Evolutionary conservation across 2,888 invertebrate species (phyloP), one percentile per base, ranked within the genome.

Genomic region (Epiblema foenella): DNA sequence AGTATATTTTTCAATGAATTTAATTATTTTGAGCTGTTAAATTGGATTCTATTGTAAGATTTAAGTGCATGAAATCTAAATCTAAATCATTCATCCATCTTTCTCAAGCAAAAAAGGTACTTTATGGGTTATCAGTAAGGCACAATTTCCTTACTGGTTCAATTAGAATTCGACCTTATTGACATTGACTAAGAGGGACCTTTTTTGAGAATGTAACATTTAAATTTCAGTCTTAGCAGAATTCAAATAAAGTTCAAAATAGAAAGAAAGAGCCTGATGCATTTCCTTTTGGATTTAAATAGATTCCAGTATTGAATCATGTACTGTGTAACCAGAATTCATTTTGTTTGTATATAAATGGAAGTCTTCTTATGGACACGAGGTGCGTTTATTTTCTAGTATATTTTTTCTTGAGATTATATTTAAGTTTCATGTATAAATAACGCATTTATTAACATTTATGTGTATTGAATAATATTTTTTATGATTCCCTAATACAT

Each of bases 391-490:
- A 54, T n/a, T 56, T 33, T 33, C 4, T n/a, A 56, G n/a, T 17
- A 56, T 63, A 51, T 63, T 51, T 63, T 52, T 33, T 33, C 51
- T 59, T 4, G 49, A 39, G 58, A 52, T 69, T 63, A 24, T 60
- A 65, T 49, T 69, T 65, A 65, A 58, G 58, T 59, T 65, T 65
- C 42, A 68, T 56, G 29, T 68, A 59, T 69, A 59, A 49, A 64
- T 64, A 69, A 69, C 64, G 63, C 63, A 63, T 63, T 63, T 63
- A 63, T 52, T 63, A 63, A 63, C 52, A 52, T 52, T 63, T 63
- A 63, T n/a, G n/a, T n/a, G n/a, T 52, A 63, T 63, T 33, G 11
- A 52, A 52, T 37, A 20, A 37, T 52, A 52, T 63, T 52, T 63
- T 63, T 63, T 52, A 20, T 33, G 29, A 51, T 51, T 39, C 52